Evolutionary conservation across 2,113 vertebrate species (phyloP).

Genomic region (Siniperca knerii): DNA sequence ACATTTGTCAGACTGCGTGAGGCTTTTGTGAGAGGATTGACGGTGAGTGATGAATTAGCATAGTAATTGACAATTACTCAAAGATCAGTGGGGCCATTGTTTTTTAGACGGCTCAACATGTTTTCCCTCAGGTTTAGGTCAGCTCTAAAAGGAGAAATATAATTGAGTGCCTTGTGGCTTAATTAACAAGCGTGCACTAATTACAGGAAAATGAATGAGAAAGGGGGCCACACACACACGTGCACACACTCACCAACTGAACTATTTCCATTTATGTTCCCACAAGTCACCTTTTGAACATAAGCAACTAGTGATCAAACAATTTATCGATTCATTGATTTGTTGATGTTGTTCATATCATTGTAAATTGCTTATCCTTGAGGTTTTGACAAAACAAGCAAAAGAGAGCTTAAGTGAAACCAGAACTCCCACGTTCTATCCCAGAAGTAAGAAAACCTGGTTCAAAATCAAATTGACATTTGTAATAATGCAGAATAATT

Average conservation of each 20-base stretch:
- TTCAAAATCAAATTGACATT: background rate
- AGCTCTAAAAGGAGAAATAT: slow-evolving; percentile 79
- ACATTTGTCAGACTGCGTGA: slow-evolving; percentile 44
- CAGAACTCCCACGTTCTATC: background rate
- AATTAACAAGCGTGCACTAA: slow-evolving; percentile 80
- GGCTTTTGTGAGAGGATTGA: slow-evolving; percentile 53
- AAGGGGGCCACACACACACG: background rate
- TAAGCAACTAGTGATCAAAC: background rate
- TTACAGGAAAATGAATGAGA: slow-evolving; percentile 72
- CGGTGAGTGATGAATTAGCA: slow-evolving; percentile 79
- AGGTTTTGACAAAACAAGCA: background rate
- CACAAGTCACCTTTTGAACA: slow-evolving; percentile 42
- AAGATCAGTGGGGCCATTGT: slow-evolving; percentile 80
- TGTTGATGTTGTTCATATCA: background rate
- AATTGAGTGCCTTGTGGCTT: slow-evolving; percentile 80
- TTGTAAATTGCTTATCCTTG: background rate
- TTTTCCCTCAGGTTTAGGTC: slow-evolving; percentile 82
- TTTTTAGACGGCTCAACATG: slow-evolving; percentile 78
- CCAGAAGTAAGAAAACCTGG: background rate
- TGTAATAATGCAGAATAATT: background rate
- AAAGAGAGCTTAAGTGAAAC: background rate
- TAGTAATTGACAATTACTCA: slow-evolving; percentile 83
- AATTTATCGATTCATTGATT: background rate
- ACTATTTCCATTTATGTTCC: slow-evolving; percentile 22
- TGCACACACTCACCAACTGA: background rate